phyloP scores from a whole-genome alignment of 2,888 invertebrate species.

The Stenchaetothrips biformis region DNA sequence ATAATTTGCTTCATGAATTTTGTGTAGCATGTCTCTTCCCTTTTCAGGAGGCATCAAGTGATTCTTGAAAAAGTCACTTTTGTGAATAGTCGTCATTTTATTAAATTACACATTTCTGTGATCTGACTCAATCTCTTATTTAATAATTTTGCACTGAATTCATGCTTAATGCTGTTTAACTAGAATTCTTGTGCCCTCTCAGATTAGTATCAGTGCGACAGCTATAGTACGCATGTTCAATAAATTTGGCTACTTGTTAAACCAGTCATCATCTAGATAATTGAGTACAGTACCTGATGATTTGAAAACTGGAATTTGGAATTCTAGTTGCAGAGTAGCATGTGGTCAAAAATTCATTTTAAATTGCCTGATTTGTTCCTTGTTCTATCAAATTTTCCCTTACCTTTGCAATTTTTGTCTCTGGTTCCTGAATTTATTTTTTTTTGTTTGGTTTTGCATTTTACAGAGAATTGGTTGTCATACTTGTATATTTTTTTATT shows the following conservation, averaged over 20 bases:
- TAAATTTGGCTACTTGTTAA: neutral
- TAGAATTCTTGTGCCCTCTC: neutral
- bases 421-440: neutral
- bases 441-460: neutral
- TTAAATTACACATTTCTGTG: slow-evolving; percentile 16
- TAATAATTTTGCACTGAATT: neutral
- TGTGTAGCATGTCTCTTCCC: neutral
- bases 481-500: slow-evolving; percentile 16
- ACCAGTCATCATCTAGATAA: neutral
- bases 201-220: neutral
- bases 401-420: neutral
- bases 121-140: neutral
- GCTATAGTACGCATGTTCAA: neutral
- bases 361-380: neutral
- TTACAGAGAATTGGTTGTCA: neutral
- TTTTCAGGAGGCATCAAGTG: neutral
- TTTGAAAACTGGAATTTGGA: neutral
- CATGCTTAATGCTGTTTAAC: neutral
- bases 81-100: slow-evolving; percentile 11
- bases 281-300: neutral
- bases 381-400: neutral
- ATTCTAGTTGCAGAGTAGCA: neutral
- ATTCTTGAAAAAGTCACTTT: neutral
- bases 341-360: neutral
- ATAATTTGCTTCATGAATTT: neutral